phyloP scores from a whole-genome alignment of 2,888 invertebrate species.

The Eurois occulta region DNA sequence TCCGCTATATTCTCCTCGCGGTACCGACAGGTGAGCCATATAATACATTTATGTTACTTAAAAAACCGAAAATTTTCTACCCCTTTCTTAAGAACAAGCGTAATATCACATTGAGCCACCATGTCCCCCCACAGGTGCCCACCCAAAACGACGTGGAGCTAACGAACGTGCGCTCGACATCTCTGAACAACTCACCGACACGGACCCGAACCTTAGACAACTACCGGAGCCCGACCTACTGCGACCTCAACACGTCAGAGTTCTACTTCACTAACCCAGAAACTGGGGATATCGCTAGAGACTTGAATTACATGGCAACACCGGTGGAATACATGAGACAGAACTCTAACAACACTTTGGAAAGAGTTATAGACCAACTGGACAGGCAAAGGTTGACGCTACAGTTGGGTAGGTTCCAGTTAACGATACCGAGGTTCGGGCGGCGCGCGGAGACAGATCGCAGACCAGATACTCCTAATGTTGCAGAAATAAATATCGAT shows the following conservation, averaged over 20 bases:
- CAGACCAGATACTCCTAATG: constrained; percentile 85
- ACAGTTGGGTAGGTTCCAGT: constrained; percentile 84
- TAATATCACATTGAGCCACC: background rate
- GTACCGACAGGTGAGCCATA: constrained; percentile 80
- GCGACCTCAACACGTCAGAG: constrained; percentile 73
- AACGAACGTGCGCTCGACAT: constrained; percentile 74
- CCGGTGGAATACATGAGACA: constrained; percentile 77
- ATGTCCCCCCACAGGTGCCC: constrained; percentile 77
- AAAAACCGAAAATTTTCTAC: too few species aligned
- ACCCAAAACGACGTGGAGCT: constrained; percentile 84
- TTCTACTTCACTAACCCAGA: constrained; percentile 77
- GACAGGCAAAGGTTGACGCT: constrained; percentile 78
- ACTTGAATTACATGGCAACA: constrained; percentile 80
- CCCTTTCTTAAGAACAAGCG: too few species aligned
- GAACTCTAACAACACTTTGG: constrained; percentile 74
- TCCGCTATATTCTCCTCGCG: constrained; percentile 84
- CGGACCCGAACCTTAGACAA: constrained; percentile 65
- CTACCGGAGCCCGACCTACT: constrained; percentile 81
- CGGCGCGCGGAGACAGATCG: constrained; percentile 70
- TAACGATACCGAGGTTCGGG: constrained; percentile 80
- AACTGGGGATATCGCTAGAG: constrained; percentile 70
- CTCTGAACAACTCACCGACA: constrained; percentile 73
- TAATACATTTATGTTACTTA: background rate
- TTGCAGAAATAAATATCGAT: constrained; percentile 81
- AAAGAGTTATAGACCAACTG: constrained; percentile 77